A percentile compares a stretch with the other conserved stretches of the same genome.
Conservation (phyloP, 2,888 invertebrate species). For the Tetragonisca angustula region DNA sequence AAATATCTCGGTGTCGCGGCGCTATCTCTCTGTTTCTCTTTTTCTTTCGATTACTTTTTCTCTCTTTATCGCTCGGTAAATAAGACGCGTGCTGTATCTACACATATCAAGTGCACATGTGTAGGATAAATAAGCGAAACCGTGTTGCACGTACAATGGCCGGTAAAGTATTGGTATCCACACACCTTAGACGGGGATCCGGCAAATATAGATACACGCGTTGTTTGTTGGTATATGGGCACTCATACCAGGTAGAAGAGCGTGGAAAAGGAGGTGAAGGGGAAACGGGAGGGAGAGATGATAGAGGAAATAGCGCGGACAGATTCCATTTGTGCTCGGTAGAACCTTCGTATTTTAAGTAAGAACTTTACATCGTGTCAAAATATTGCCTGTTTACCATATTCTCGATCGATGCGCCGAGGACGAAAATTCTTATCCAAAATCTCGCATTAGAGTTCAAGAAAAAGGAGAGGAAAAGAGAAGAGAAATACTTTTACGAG, state of each 20-base stretch:
- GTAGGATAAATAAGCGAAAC: conserved; percentile 63
- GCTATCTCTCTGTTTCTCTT: conserved; percentile 48
- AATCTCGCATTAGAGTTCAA: too few relatives aligned
- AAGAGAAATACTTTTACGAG: background rate
- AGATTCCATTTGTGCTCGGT: conserved; percentile 54
- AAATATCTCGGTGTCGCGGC: conserved; percentile 56
- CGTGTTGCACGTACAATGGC: conserved; percentile 29
- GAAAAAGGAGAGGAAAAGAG: too few relatives aligned
- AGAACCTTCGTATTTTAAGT: conserved; percentile 50
- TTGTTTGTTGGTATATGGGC: conserved; percentile 14
- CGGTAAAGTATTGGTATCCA: conserved; percentile 39
- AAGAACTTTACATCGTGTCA: background rate
- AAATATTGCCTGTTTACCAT: background rate
- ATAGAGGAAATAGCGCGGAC: conserved; percentile 58
- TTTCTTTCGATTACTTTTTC: conserved; percentile 7
- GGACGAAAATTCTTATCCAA: background rate
- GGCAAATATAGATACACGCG: conserved; percentile 43
- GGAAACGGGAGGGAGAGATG: conserved; percentile 37
- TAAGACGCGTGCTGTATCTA: conserved; percentile 60
- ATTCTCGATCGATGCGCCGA: background rate
- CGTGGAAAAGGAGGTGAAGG: conserved; percentile 43
- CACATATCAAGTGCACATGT: conserved; percentile 42
- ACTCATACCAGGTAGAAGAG: conserved; percentile 39
- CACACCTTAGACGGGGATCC: conserved; percentile 34
- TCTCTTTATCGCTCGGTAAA: conserved; percentile 50